Evolutionary conservation across 2,888 invertebrate species (phyloP), one percentile per base, ranked within the genome.

Genomic region (Agonum fuliginosum): DNA sequence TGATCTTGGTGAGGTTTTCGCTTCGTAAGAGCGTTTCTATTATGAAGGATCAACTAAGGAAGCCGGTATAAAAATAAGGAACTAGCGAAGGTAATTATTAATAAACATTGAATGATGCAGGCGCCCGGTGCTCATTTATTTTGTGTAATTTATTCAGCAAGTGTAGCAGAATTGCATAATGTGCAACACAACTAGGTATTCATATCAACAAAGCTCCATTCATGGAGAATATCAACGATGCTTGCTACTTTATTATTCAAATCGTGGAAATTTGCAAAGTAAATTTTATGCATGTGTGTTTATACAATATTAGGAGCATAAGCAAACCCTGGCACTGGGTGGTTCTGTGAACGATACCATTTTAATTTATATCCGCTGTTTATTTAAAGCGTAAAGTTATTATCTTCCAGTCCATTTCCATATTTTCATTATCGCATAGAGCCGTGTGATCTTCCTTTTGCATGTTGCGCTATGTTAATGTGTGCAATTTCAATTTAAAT

Each of bases 281-380:
- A 77, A 77, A 77, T 70, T 58, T 70, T 58, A 77, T 70, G 70
- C 54, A 70, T 58, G 70, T 75, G 19, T 77, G 69, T 77, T 54
- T 69, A 69, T 77, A 43, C 69, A 70, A 77, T 58, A 77, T 75
- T 75, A 67, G 48, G 41, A 54, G 54, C 54, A 54, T 20, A 46
- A 30, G 30, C 30, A 8, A 30, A 30, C 4, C 30, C 30, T 30
- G 30, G 46, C 19, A 12, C 46, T 46, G 51, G 22, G 22, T 62
- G 37, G 73, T 37, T 43, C 41, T 27, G 20, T 37, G 41, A 74
- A 41, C 46, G 74, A 65, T 58, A 27, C 43, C 46, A 43, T 75
- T 75, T 75, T 75, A 75, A 75, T 67, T 75, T 75, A 67, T 75
- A 75, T 67, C 75, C 67, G 75, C 51, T 75, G 75, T 75, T 67